These are phyloP conservation scores for Microtus ochrogaster DNA, from an alignment of 2,113 vertebrate species.

Conservation along the genomic window DNA sequence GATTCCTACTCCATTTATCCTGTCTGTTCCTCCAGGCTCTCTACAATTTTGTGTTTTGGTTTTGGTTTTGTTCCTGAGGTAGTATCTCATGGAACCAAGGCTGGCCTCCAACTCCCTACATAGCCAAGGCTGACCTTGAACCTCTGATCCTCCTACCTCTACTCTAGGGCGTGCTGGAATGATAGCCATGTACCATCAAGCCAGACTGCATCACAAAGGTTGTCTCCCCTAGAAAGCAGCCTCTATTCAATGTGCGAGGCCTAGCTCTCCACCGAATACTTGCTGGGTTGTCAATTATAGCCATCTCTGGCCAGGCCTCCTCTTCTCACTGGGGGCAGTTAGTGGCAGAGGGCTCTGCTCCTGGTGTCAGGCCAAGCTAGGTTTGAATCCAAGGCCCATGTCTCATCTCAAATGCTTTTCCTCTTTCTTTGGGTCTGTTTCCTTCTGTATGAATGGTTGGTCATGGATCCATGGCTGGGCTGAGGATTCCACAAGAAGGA, in stretches of 20 bases:
- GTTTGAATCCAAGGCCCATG: background rate
- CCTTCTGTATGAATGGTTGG: background rate
- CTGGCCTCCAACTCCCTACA: too few relatives aligned
- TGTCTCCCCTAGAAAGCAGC: background rate
- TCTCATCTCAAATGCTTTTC: background rate
- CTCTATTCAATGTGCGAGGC: background rate
- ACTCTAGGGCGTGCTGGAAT: background rate
- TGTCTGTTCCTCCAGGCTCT: background rate
- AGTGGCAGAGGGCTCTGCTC: background rate
- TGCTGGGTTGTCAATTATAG: background rate
- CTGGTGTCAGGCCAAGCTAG: background rate
- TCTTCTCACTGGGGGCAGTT: background rate
- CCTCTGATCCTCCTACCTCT: background rate
- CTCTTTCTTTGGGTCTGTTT: background rate
- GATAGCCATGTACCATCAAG: background rate
- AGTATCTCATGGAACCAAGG: background rate
- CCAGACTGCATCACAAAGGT: too few relatives aligned
- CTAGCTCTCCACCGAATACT: background rate
- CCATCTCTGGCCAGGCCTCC: background rate
- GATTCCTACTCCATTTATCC: background rate
- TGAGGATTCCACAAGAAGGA: background rate
- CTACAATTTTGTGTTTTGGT: background rate
- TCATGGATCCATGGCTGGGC: background rate
- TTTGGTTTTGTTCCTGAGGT: background rate
- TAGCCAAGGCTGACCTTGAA: background rate